These are phyloP conservation scores for Hippasteria phrygiana DNA, from an alignment of 53 echinoderm and acorn worm species.

Conservation along the genomic window DNA sequence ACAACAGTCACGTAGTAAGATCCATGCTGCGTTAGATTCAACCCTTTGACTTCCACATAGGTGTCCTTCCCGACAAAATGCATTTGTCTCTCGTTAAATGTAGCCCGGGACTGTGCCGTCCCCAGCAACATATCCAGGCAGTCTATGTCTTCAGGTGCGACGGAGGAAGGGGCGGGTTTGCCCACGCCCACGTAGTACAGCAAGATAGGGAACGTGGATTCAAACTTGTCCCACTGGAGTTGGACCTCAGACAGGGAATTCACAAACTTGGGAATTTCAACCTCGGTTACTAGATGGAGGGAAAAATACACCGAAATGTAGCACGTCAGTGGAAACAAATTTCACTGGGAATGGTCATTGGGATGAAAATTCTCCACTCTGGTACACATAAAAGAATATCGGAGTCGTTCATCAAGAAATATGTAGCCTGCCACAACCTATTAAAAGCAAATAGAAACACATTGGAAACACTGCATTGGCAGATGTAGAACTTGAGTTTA, in stretches of 20 bases:
- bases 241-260: constrained; percentile 51
- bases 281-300: constrained; percentile 28
- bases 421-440: too few species aligned
- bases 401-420: too few species aligned
- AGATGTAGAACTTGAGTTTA: too few species aligned
- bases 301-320: too few species aligned
- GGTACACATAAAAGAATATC: too few species aligned
- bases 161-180: constrained; percentile 1
- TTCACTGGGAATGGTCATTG: too few species aligned
- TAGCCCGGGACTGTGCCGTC: background rate
- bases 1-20: constrained; percentile 59
- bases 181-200: constrained; percentile 65
- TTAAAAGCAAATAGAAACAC: too few species aligned
- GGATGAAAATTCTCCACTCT: too few species aligned
- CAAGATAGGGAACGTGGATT: constrained; percentile 47
- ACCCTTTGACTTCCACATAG: background rate
- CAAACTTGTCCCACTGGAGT: constrained; percentile 53
- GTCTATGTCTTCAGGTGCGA: constrained; percentile 20
- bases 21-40: constrained; percentile 36
- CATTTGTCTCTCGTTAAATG: constrained; percentile 41
- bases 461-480: too few species aligned
- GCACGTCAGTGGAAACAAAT: too few species aligned
- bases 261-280: constrained; percentile 28
- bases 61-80: constrained; percentile 58
- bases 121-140: constrained; percentile 48